A percentile compares a stretch with the other conserved stretches of the same genome.
Evolutionary conservation across 2,888 invertebrate species (phyloP).

Genomic region (Drosophila limbata): DNA sequence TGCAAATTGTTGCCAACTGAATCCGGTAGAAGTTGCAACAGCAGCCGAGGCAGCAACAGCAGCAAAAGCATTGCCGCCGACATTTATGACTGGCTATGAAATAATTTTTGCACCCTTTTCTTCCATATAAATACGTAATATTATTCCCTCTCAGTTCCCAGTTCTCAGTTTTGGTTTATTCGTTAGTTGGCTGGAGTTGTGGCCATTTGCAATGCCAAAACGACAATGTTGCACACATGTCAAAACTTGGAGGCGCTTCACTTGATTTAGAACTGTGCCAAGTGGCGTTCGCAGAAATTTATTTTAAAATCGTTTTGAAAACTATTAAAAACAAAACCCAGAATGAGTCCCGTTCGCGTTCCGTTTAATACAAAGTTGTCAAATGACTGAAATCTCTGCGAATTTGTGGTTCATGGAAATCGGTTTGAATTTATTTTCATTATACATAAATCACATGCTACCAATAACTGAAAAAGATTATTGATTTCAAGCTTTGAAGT

Average conservation of each 20-base stretch:
- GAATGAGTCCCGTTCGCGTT: constrained; percentile 19
- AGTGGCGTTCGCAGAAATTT: constrained; percentile 77
- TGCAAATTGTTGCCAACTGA: constrained; percentile 68
- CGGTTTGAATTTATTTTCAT: neutral
- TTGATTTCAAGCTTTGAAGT: neutral
- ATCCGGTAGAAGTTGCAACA: constrained; percentile 16
- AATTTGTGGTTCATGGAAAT: constrained; percentile 8
- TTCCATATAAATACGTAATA: constrained; percentile 44
- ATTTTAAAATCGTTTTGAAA: constrained; percentile 74
- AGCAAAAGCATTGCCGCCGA: constrained; percentile 68
- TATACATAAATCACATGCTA: constrained; percentile 5
- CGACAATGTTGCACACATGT: constrained; percentile 77
- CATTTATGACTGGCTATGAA: constrained; percentile 80
- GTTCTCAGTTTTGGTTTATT: constrained; percentile 7
- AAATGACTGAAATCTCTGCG: constrained; percentile 13
- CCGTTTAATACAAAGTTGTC: constrained; percentile 43
- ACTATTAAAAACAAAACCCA: constrained; percentile 53
- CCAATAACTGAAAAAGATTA: neutral
- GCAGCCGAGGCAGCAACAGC: constrained; percentile 34
- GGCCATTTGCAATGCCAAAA: constrained; percentile 22
- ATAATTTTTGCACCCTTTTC: constrained; percentile 53
- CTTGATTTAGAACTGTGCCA: constrained; percentile 82
- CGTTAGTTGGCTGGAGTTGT: neutral
- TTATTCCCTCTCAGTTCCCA: constrained; percentile 1
- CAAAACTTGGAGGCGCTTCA: constrained; percentile 73